Evolutionary conservation across 2,888 invertebrate genomes (phyloP), one percentile per base, ranked within the genome.

Genomic region (Pandemis heparana): DNA sequence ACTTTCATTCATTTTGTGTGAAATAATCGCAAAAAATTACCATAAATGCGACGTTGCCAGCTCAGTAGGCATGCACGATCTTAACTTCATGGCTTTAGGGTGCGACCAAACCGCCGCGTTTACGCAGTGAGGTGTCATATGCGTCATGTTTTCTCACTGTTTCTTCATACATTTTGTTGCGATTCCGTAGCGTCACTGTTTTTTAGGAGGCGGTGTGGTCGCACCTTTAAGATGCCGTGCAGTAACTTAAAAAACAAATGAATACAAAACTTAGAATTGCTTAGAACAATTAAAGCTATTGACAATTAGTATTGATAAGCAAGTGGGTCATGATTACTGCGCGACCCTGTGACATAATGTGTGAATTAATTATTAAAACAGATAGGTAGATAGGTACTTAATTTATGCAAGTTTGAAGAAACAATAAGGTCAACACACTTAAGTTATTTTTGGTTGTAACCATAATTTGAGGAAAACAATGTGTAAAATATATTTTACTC

Each of bases 221-320:
- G n/a, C n/a, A n/a, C n/a, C n/a, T n/a, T n/a, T n/a, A n/a, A n/a
- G n/a, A n/a, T n/a, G n/a, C n/a, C n/a, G 6, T n/a, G 7, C 12
- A 12, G n/a, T 5, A n/a, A 12, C 9, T 12, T 5, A 10, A 18
- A 23, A 56, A 23, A 23, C 2, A 18, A 56, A 56, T 12, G 12
- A 23, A 0, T 12, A 56, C 9, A 12, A 53, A 32, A 51, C 10
- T 16, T 14, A 18, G 8, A 48, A 32, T 32, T 66, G 4, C 14
- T 66, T 38, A n/a, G 38, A 64, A 46, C 38, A 65, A 60, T 60
- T 71, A 60, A 66, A 65, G 66, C 51, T 48, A 38, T 62, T 73
- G 46, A 41, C 73, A 73, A 41, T 73, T 59, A 64, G 68, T 67
- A 72, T 68, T 46, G 48, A 69, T 74, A 74, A 69, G 59, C 60